A percentile compares a stretch with the other conserved stretches of the same genome.
Evolutionary conservation across 2,113 vertebrate species (phyloP).

Genomic region (Felis chaus): DNA sequence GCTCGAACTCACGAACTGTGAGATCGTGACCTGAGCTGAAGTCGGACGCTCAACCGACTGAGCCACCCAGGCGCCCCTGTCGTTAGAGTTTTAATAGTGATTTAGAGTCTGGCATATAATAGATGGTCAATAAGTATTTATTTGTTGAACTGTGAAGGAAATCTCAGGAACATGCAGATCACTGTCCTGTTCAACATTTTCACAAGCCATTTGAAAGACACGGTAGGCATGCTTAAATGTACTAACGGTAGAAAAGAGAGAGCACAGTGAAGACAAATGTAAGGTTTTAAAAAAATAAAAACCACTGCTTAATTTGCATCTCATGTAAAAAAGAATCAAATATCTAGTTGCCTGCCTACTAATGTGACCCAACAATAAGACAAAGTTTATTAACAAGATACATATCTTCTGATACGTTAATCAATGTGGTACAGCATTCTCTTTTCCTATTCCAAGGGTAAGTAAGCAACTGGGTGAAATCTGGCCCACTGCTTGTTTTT

Average conservation of each 20-base stretch:
- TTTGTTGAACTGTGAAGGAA: background rate
- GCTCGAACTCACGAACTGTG: too few relatives aligned
- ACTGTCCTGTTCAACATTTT: background rate
- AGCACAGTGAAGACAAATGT: background rate
- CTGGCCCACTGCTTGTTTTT: background rate
- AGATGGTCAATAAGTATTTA: background rate
- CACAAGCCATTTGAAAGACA: background rate
- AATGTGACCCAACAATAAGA: background rate
- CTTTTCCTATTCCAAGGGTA: background rate
- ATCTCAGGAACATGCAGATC: background rate
- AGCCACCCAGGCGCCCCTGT: too few relatives aligned
- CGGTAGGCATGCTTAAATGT: background rate
- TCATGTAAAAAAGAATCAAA: background rate
- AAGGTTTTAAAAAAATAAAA: background rate
- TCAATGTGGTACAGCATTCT: background rate
- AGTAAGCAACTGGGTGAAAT: background rate
- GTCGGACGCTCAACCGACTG: too few relatives aligned
- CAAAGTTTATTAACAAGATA: background rate
- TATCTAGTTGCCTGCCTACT: background rate
- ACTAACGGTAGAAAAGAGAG: background rate
- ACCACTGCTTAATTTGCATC: background rate
- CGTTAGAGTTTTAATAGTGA: background rate
- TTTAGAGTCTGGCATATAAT: background rate
- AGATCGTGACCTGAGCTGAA: too few relatives aligned
- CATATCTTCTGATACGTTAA: background rate